Percentiles rank a stretch among this genome's conserved stretches.
These are phyloP conservation scores for Xyrichtys novacula DNA, from an alignment of 2,797 vertebrate species.

Conservation along the genomic window DNA sequence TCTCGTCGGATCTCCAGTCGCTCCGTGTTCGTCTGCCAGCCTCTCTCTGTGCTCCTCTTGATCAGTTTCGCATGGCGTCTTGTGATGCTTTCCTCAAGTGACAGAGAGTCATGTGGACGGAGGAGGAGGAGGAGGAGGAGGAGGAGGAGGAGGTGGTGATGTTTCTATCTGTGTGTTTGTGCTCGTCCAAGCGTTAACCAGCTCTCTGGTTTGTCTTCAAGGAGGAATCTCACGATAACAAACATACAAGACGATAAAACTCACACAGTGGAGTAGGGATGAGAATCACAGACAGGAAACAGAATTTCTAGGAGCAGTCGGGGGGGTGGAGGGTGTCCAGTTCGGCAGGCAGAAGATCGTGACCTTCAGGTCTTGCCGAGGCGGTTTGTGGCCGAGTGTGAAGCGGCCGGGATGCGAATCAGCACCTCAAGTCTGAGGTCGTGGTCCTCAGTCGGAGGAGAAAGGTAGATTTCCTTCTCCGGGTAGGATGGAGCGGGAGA, in stretches of 20 bases:
- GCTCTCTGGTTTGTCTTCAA: conserved; percentile 22
- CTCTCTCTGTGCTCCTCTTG: conserved; percentile 7
- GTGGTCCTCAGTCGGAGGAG: too few species aligned
- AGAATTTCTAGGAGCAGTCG: too few species aligned
- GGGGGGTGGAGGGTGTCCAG: too few species aligned
- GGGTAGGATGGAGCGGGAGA: too few species aligned
- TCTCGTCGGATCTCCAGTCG: conserved; percentile 27
- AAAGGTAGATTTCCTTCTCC: too few species aligned
- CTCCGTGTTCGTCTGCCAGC: neutral
- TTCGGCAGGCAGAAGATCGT: too few species aligned
- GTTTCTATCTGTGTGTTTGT: conserved; percentile 16
- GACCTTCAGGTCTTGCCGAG: too few species aligned
- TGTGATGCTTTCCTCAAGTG: conserved; percentile 37
- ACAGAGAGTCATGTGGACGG: conserved; percentile 45
- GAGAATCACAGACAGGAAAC: too few species aligned
- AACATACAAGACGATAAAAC: conserved; percentile 19
- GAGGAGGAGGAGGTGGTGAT: neutral
- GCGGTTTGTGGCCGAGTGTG: too few species aligned
- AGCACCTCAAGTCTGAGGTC: too few species aligned
- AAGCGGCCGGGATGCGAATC: too few species aligned
- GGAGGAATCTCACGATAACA: conserved; percentile 23
- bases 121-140: conserved; percentile 10
- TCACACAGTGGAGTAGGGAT: too few species aligned
- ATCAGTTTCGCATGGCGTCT: conserved; percentile 47
- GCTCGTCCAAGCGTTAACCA: conserved; percentile 12